Evolutionary conservation across 1,140 invertebrate genomes (phyloP), one percentile per base, ranked within the genome.

Genomic region (Tenebrio molitor): DNA sequence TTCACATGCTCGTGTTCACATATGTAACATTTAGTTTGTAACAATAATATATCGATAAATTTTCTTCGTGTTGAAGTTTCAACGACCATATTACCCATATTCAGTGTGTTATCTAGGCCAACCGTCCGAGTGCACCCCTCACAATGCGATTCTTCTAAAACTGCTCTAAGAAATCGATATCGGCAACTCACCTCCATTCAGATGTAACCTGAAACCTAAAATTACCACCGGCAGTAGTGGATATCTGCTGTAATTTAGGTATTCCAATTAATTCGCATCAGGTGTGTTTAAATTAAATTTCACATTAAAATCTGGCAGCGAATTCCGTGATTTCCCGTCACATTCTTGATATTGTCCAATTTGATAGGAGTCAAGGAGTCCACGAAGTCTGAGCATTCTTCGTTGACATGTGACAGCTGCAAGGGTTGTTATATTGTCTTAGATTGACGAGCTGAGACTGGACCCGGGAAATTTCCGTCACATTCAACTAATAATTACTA

Each of bases 331-430:
- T 36, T 34, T 66, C 70, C 46, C 63, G 72, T 71, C 72, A 76
- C 72, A 76, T 74, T 76, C 72, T 72, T 76, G 74, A 76, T 76
- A 76, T 74, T 74, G 72, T 76, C 74, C 74, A 76, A 74, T 69
- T 76, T 74, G 72, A 72, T 70, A 72, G 63, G 64, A 65, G 41
- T 66, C 41, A 53, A 73, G 66, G 63, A 46, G 65, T 67, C 74
- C 69, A 73, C 64, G 69, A 50, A 76, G 72, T 71, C 68, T 72
- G 39, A 73, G 65, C 63, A 74, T 76, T 73, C 69, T 64, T 58
- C 16, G 71, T 74, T 76, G 74, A 76, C 74, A 73, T 71, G 69
- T 74, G 74, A 74, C 74, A 72, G 74, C 72, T 74, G 72, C 64
- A 76, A 76, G 74, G 74, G 74, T 76, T 76, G 69, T 66, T 69